Percentiles rank a stretch among this genome's conserved stretches.
phyloP scores from a whole-genome alignment of 2,113 vertebrate species.

The Rynchops niger region DNA sequence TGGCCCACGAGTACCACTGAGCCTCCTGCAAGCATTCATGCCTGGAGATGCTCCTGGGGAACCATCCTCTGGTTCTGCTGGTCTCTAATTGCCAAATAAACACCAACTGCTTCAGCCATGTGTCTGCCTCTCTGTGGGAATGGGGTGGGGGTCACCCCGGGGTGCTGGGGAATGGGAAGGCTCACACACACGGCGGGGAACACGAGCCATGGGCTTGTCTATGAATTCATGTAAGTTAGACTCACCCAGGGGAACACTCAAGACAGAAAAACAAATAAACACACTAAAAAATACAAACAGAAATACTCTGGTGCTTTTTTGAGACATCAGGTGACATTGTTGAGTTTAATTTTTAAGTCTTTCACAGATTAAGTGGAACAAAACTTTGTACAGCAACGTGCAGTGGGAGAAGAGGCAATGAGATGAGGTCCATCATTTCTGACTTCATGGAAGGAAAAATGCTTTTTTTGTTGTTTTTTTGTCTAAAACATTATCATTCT shows the following conservation, averaged over 20 bases:
- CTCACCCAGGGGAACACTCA: too few species aligned
- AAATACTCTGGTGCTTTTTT: not conserved
- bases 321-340: fast-evolving
- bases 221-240: not conserved
- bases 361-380: not conserved
- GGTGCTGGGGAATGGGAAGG: not conserved
- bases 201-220: fast-evolving
- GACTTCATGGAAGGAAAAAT: not conserved
- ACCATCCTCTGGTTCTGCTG: not conserved
- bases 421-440: fast-evolving
- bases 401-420: not conserved
- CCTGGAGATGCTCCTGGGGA: fast-evolving
- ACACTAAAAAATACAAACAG: not conserved
- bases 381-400: not conserved
- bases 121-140: not conserved
- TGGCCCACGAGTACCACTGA: constrained; percentile 82
- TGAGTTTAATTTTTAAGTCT: not conserved
- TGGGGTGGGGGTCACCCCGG: fast-evolving
- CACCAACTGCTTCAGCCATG: not conserved
- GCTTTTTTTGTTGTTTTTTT: not conserved
- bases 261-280: not conserved
- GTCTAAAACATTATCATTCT: not conserved
- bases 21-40: fast-evolving
- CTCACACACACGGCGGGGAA: fast-evolving
- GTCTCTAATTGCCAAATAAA: not conserved